Percentiles rank a stretch among this genome's conserved stretches.
These are phyloP conservation scores for Chironomus riparius DNA, from an alignment of 2,888 invertebrate genomes.

Conservation along the genomic window DNA sequence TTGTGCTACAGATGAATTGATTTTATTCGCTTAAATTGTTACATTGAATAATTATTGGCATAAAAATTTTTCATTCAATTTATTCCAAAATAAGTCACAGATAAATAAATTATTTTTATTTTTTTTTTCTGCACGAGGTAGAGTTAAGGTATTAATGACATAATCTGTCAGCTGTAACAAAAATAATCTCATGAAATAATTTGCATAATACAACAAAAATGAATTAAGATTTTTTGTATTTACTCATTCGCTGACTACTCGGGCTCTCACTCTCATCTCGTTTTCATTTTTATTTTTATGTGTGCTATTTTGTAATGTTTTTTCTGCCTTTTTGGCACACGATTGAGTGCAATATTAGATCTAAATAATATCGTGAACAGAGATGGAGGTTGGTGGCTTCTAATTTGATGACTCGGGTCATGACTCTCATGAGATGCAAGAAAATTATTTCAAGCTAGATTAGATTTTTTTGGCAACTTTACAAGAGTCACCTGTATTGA, in stretches of 20 bases:
- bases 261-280: too few relatives aligned
- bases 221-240: neutral
- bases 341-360: neutral
- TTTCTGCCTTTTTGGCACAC: neutral
- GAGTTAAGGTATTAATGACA: neutral
- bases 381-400: neutral
- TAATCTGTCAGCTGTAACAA: constrained; percentile 11
- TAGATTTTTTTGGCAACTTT: neutral
- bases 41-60: too few relatives aligned
- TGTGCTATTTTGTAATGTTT: too few relatives aligned
- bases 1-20: neutral
- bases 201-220: constrained; percentile 18
- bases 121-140: too few relatives aligned
- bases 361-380: neutral
- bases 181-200: constrained; percentile 6
- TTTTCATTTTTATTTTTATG: too few relatives aligned
- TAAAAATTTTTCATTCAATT: too few relatives aligned
- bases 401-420: too few relatives aligned
- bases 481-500: too few relatives aligned
- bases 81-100: too few relatives aligned
- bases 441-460: neutral
- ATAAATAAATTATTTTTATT: too few relatives aligned
- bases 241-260: too few relatives aligned
- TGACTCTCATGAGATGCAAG: neutral
- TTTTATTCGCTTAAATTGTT: neutral